Base-by-base conservation (phyloP, 2,797 vertebrate genomes). In the Crocidura indochinensis region DNA sequence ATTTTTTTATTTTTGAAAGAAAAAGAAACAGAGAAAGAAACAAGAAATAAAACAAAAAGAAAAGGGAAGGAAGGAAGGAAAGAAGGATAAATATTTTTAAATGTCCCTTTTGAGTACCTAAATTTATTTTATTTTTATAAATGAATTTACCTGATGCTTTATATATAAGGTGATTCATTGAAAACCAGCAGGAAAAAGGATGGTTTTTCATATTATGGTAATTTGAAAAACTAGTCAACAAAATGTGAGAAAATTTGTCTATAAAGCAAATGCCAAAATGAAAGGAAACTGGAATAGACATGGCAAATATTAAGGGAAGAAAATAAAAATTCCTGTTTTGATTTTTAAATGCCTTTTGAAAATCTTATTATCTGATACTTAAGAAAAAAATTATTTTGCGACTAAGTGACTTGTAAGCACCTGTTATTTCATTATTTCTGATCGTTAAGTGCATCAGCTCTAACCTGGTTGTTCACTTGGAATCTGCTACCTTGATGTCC, bases 381-480 rank as follows among this genome's bases (percentile, higher is more conserved):
- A 19, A 6, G 22, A 60, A 20, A 60, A 56, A 20, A 60, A 60
- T 60, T 60, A 20, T 60, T 60, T 60, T 20, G 17, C 56, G 22
- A 60, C 19, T 60, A 17, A 60, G 19, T 3, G 67, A 82, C 22
- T 9, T 47, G 10, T 19, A 67, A 49, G 82, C n/a, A 86, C 5
- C 22, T 75, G 27, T 29, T 68, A 44, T 31, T 73, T 75, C 46
- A 31, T 53, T 53, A 47, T 51, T 77, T 31, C 19, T 83, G 5
- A 73, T 29, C 20, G n/a, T 38, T 69, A 51, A 53, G 44, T 31
- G 4, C 19, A 71, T 84, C 15, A 71, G 22, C 11, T 94, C 93
- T 94, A 90, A 94, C 93, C 93, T 93, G 80, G 11, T 68, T 81
- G 87, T 84, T 71, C 8, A 0, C 60, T 89, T 84, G 75, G 26